Percentiles rank a stretch among this genome's conserved stretches.
These are phyloP conservation scores for Rhopalosiphum nymphaeae DNA, from an alignment of 2,888 invertebrate species.

Conservation along the genomic window DNA sequence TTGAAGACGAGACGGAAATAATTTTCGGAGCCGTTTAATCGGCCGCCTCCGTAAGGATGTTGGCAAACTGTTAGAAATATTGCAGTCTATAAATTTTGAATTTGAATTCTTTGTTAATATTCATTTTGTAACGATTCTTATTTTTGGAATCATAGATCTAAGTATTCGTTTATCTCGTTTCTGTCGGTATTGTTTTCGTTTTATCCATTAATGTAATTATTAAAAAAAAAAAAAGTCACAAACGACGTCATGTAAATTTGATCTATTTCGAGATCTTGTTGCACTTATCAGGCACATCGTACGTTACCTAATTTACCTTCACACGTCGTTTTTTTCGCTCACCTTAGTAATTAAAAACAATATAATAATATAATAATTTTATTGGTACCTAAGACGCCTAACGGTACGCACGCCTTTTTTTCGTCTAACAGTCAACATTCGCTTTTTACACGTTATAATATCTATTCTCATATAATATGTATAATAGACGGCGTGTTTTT, in stretches of 20 bases:
- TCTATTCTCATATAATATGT: neutral
- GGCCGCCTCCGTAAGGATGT: too few species aligned
- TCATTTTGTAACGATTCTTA: neutral
- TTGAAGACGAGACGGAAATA: neutral
- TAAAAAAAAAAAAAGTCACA: neutral
- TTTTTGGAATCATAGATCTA: neutral
- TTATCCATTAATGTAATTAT: neutral
- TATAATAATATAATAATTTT: too few species aligned
- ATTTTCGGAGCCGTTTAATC: neutral
- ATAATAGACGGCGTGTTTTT: neutral
- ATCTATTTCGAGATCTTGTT: neutral
- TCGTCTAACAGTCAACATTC: neutral
- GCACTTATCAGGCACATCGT: neutral
- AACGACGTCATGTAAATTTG: neutral
- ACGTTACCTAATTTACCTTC: neutral
- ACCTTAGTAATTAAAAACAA: neutral
- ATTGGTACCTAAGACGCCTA: neutral
- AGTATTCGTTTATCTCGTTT: neutral
- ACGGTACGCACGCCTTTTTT: neutral
- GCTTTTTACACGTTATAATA: neutral
- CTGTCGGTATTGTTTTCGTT: neutral
- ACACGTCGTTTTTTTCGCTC: neutral
- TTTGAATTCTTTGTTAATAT: neutral
- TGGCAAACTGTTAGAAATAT: neutral
- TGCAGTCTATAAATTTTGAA: neutral